Evolutionary conservation across 2,113 vertebrate genomes (phyloP).

Genomic region (Dipodomys ordii): DNA sequence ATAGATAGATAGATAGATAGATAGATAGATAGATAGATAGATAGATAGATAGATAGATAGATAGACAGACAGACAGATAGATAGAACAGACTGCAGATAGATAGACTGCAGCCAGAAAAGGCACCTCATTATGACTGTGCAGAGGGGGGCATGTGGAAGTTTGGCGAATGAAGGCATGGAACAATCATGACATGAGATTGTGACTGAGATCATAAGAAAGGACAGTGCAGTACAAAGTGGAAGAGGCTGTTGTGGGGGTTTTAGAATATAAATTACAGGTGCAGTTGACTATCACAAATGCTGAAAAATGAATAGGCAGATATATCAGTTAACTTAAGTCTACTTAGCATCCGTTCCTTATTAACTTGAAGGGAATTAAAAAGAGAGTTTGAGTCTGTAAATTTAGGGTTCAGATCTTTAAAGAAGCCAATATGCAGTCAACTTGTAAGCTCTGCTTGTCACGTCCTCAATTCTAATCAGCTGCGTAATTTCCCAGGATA

Average conservation of each 20-base stretch:
- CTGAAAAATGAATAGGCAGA: not conserved
- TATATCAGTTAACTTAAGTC: not conserved
- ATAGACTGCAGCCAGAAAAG: not conserved
- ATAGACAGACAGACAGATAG: not conserved
- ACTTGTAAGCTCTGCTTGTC: not conserved
- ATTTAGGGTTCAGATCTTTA: not conserved
- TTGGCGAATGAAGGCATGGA: not conserved
- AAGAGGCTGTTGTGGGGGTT: not conserved
- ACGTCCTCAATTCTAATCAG: not conserved
- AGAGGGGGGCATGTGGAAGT: not conserved
- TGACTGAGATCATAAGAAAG: not conserved
- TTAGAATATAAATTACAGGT: not conserved
- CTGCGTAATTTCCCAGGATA: not conserved
- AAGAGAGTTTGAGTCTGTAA: not conserved
- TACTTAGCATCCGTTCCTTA: not conserved
- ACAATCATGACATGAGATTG: not conserved
- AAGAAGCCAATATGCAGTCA: not conserved
- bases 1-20: too few species aligned
- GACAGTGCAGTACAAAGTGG: not conserved
- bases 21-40: too few species aligned
- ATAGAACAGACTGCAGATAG: not conserved
- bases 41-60: not conserved
- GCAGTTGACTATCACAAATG: not conserved
- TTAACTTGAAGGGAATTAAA: not conserved
- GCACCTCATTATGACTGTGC: fast-evolving